A percentile compares a stretch with the other conserved stretches of the same genome.
Conservation (phyloP, 2,888 invertebrate species). For the Platynereis dumerilii region DNA sequence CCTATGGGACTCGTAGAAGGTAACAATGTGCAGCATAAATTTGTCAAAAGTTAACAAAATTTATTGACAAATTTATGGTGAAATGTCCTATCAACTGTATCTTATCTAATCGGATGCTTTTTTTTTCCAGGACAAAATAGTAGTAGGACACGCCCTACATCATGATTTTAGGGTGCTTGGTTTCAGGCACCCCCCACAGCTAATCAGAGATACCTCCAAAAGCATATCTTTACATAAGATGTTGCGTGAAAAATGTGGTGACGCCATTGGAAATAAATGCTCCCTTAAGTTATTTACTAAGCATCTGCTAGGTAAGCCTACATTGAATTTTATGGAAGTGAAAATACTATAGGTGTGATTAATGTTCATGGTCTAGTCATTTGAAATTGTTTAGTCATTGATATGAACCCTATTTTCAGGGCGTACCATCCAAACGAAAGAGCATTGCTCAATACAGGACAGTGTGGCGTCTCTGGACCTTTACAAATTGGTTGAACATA, state of each 20-base stretch:
- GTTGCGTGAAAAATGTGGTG: slow-evolving; percentile 23
- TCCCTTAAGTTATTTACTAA: slow-evolving; percentile 36
- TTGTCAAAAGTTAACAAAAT: no score
- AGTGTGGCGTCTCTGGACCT: slow-evolving; percentile 47
- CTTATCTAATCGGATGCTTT: no score
- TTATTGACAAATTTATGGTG: no score
- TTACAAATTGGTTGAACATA: slow-evolving; percentile 43
- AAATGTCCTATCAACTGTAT: no score
- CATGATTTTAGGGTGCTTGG: slow-evolving; percentile 50
- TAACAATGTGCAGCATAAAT: no score
- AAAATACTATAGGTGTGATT: no score
- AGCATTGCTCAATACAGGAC: slow-evolving; percentile 55
- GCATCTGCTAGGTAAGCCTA: slow-evolving; percentile 36
- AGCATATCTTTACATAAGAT: slow-evolving; percentile 35
- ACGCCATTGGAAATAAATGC: neutral
- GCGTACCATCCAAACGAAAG: slow-evolving; percentile 43
- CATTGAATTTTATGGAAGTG: neutral
- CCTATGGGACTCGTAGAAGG: no score
- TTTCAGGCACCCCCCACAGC: slow-evolving; percentile 35
- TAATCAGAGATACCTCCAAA: slow-evolving; percentile 44
- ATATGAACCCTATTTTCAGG: no score
- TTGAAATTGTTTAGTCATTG: no score
- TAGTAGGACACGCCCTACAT: slow-evolving; percentile 52
- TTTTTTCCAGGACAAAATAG: slow-evolving; percentile 49
- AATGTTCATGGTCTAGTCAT: no score